Evolutionary conservation across 1,140 invertebrate species (phyloP), one percentile per base, ranked within the genome.

Genomic region (Drosophila littoralis): DNA sequence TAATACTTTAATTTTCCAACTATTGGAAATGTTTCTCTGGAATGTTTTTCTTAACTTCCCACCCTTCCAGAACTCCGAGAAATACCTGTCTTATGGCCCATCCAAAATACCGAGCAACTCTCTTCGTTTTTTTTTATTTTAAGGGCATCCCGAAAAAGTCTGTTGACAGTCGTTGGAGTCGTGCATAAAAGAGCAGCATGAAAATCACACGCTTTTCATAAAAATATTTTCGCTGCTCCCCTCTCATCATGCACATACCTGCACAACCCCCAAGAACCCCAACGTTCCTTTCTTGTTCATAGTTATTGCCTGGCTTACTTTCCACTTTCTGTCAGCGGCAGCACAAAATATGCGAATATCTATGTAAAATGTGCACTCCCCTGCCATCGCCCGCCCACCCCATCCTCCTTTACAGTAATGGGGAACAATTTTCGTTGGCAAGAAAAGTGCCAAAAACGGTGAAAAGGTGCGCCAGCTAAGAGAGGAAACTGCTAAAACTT

Each of bases 131-230:
- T 28, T 15, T 2, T 15, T 51, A n/a, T 42, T 42, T 9, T 8
- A 12, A 35, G 46, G 22, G 66, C 36, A 61, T 61, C 28, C 8
- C 7, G 7, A 13, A n/a, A 28, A 61, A 45, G 46, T 69, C 57
- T 6, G 35, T 52, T 50, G 35, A 68, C 36, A 48, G 36, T 68
- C 10, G 35, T 36, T 22, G 17, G 32, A 28, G 54, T 6, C 7
- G 28, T 28, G 46, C 61, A 64, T 43, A 64, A 58, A 52, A 58
- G 36, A 58, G 32, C 45, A 52, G 35, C 60, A 52, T 54, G 48
- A 65, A 67, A 75, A 71, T 75, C 60, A 59, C 60, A 60, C 42
- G 60, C 60, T 75, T 75, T 71, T 71, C 73, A 75, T 71, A 54
- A 71, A 74, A 65, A 75, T 65, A 71, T 71, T 71, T 65, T 32